A percentile compares a stretch with the other conserved stretches of the same genome.
Conservation (phyloP, 2,113 vertebrate genomes). For the Rhagologus leucostigma region DNA sequence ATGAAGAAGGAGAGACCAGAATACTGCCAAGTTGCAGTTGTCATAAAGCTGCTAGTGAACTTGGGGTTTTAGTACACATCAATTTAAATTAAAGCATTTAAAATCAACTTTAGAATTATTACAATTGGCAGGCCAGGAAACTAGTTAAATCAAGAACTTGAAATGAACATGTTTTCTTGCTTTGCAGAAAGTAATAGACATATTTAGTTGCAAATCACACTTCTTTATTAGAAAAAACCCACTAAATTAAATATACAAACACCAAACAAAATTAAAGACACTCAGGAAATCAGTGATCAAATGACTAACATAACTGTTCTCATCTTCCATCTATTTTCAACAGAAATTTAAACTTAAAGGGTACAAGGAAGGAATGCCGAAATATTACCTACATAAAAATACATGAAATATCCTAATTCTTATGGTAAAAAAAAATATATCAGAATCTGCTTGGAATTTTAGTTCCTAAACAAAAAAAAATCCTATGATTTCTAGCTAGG, state of each 20-base stretch:
- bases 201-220: not conserved
- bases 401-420: not conserved
- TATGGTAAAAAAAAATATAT: not conserved
- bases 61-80: not conserved
- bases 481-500: not conserved
- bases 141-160: not conserved
- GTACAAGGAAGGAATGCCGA: not conserved
- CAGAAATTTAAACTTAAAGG: not conserved
- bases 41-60: not conserved
- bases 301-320: not conserved
- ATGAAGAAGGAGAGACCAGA: not conserved
- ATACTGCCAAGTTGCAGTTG: not conserved
- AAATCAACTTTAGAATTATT: not conserved
- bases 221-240: not conserved
- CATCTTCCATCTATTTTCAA: not conserved
- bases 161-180: not conserved
- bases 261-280: not conserved
- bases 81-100: not conserved
- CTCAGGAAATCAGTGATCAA: not conserved
- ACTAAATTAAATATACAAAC: not conserved
- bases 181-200: not conserved
- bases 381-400: not conserved
- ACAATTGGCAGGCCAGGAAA: not conserved
- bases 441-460: not conserved
- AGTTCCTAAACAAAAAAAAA: not conserved